Evolutionary conservation across 1,140 invertebrate genomes (phyloP), one percentile per base, ranked within the genome.

Genomic region (Apis laboriosa): DNA sequence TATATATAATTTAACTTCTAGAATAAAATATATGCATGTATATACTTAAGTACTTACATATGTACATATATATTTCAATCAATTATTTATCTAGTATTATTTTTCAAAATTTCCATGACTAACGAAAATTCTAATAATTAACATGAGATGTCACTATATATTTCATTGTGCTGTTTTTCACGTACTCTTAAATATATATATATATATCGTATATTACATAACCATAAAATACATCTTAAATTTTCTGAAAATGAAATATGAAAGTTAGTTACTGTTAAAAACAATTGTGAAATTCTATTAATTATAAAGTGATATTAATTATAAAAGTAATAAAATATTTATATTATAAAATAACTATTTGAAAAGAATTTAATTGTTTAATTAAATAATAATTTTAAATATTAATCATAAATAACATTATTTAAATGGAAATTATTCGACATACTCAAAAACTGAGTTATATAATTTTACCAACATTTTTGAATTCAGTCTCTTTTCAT

Each of bases 381-480:
- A 51, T 51, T 43, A 17, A 34, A 51, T 79, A 72, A 53, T 9
- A 72, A n/a, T 34, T 53, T 17, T 71, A 43, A 53, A 43, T 43
- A 43, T 43, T 5, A 51, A 11, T 34, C n/a, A 74, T 12, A 21
- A 55, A 56, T 60, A 60, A 9, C 15, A n/a, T 12, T 19, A 53
- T 24, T 4, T 13, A 70, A 82, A 82, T 82, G 80, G 56, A 77
- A 77, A 8, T 77, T 17, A 15, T 56, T 24, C 43, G n/a, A 49
- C 24, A 9, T 68, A 68, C 17, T 58, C 24, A n/a, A 21, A n/a
- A 21, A 77, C 2, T 55, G 11, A 77, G 49, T 61, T 24, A n/a
- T 63, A 13, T 55, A 34, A 13, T 24, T 9, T 51, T 28, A 60
- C 17, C 17, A 17, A 49, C 4, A 9, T 56, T 24, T n/a, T 56